phyloP scores from a whole-genome alignment of 2,797 vertebrate species.

The Sternarchorhynchus goeldii region DNA sequence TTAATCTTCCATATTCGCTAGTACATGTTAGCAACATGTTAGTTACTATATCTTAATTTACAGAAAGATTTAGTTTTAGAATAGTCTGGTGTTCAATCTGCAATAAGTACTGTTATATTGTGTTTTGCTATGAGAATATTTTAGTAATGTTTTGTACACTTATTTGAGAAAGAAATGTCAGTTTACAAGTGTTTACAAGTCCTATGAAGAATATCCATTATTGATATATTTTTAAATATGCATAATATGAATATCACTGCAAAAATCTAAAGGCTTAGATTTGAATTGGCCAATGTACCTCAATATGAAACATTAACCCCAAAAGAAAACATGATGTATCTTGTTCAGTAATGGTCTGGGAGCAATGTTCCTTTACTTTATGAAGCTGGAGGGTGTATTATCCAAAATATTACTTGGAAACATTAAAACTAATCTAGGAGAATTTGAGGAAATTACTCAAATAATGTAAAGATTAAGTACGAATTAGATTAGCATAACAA shows the following conservation, averaged over 20 bases:
- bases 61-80: background rate
- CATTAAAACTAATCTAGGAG: conserved; percentile 60
- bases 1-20: too few species aligned
- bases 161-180: too few species aligned
- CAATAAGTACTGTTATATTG: background rate
- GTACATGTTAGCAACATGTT: too few species aligned
- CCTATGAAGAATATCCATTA: too few species aligned
- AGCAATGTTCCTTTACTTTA: conserved; percentile 41
- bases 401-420: conserved; percentile 58
- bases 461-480: conserved; percentile 69
- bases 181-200: too few species aligned
- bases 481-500: conserved; percentile 71
- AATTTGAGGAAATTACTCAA: conserved; percentile 66
- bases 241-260: background rate
- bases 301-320: conserved; percentile 42
- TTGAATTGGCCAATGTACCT: conserved; percentile 5
- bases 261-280: background rate
- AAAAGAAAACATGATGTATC: conserved; percentile 35
- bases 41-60: too few species aligned
- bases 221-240: too few species aligned
- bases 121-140: background rate
- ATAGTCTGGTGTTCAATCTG: background rate
- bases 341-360: conserved; percentile 34
- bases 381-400: conserved; percentile 59
- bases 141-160: too few species aligned